A percentile compares a stretch with the other conserved stretches of the same genome.
These are phyloP conservation scores for Ammodytes marinus DNA, from an alignment of 2,113 vertebrate species.

Conservation along the genomic window DNA sequence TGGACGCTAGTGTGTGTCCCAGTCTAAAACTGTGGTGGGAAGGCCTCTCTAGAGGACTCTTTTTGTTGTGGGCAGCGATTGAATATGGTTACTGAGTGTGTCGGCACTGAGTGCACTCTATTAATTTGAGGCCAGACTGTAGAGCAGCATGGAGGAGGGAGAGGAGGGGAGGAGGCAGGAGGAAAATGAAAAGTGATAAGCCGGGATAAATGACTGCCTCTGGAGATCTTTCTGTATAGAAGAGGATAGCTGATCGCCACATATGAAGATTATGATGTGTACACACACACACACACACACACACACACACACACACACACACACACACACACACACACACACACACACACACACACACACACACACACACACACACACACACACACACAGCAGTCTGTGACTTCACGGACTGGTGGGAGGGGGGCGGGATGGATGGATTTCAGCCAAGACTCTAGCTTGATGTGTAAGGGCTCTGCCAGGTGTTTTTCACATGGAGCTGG, in stretches of 20 bases:
- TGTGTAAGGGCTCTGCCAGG: conserved; percentile 41
- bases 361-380: no score
- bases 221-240: conserved; percentile 57
- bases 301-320: background rate
- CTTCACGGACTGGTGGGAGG: conserved; percentile 16
- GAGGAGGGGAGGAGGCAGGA: conserved; percentile 42
- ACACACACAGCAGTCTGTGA: background rate
- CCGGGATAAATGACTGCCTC: conserved; percentile 62
- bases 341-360: background rate
- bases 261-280: no score
- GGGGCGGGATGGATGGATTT: background rate
- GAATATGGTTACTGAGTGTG: conserved; percentile 67
- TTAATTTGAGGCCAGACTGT: conserved; percentile 79
- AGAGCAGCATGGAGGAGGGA: conserved; percentile 50
- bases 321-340: background rate
- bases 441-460: conserved; percentile 12
- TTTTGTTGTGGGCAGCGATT: conserved; percentile 59
- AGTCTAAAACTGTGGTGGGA: conserved; percentile 40
- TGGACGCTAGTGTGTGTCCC: background rate
- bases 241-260: conserved; percentile 43
- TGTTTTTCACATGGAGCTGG: conserved; percentile 37
- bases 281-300: conserved; percentile 10
- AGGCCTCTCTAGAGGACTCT: conserved; percentile 59
- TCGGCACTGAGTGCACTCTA: conserved; percentile 73
- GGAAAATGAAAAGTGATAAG: conserved; percentile 72